Evolutionary conservation across 2,113 vertebrate species (phyloP), one percentile per base, ranked within the genome.

Genomic region (Jaculus jaculus): DNA sequence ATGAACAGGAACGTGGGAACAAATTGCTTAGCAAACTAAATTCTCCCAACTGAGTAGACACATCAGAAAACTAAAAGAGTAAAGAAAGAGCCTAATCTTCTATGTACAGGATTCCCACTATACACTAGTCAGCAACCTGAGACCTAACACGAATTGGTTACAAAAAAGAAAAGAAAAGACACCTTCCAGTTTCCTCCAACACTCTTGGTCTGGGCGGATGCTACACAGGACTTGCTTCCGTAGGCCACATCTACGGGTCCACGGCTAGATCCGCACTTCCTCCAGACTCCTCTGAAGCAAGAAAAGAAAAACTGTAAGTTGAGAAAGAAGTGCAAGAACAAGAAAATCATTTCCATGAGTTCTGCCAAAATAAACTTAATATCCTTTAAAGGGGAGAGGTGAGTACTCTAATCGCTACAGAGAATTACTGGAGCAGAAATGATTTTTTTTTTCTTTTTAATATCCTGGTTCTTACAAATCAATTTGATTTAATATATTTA

Each of bases 281-380:
- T 92, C 58, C 84, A 13, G 30, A 82, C 68, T 51, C 91, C n/a
- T 97, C 98, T 98, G 77, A 88, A 80, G 87, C 37, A 94, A 95
- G 18, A 92, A 91, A 68, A n/a, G 58, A 80, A 79, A 92, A 82
- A 79, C 7, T 30, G 84, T 51, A 71, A 77, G 37, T 51, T 90
- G 68, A 97, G 42, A 95, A 94, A 96, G 80, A 94, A 30, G 20
- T 13, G 87, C 34, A 30, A 94, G 91, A 78, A 80, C 32, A 74
- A 91, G 26, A 87, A 87, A 60, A 77, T 83, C 51, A 34, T 78
- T 28, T 26, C 24, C 23, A 5, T 23, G 24, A 32, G 42, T 85
- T 69, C 16, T 3, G 30, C n/a, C 71, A 73, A 2, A 28, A n/a
- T 47, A 81, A 61, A 87, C 16, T 20, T 30, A 61, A 80, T 58